phyloP scores from a whole-genome alignment of 2,797 vertebrate species.

The Delichon dasypus region DNA sequence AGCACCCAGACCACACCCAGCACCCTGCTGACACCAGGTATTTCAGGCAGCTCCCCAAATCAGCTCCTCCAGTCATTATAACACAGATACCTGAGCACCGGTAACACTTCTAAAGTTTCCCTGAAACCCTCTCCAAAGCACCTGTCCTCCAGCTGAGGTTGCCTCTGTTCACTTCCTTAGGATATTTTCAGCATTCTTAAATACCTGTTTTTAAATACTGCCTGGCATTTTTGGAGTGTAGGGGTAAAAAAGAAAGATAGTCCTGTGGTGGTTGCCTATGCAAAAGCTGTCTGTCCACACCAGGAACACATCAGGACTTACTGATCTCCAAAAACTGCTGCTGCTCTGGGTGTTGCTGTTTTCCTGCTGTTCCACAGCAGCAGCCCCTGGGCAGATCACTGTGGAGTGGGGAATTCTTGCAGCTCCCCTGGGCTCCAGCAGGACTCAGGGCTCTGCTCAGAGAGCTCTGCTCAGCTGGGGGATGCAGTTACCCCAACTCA shows the following conservation, averaged over 20 bases:
- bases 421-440: neutral
- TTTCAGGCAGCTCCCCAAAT: neutral
- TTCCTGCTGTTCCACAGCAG: neutral
- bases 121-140: neutral
- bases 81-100: neutral
- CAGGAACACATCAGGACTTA: neutral
- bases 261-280: neutral
- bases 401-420: accelerated
- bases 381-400: accelerated
- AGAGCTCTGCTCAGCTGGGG: neutral
- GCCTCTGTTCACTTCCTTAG: neutral
- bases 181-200: neutral
- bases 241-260: neutral
- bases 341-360: neutral
- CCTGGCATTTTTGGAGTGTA: neutral
- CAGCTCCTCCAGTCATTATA: no score
- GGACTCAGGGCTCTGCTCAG: neutral
- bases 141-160: neutral
- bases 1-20: neutral
- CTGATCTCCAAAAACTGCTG: accelerated
- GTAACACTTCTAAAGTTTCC: neutral
- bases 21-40: accelerated
- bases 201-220: neutral
- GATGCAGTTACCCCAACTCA: neutral
- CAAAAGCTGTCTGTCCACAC: neutral